Evolutionary conservation across 2,888 invertebrate genomes (phyloP).

Genomic region (Noctua janthe): DNA sequence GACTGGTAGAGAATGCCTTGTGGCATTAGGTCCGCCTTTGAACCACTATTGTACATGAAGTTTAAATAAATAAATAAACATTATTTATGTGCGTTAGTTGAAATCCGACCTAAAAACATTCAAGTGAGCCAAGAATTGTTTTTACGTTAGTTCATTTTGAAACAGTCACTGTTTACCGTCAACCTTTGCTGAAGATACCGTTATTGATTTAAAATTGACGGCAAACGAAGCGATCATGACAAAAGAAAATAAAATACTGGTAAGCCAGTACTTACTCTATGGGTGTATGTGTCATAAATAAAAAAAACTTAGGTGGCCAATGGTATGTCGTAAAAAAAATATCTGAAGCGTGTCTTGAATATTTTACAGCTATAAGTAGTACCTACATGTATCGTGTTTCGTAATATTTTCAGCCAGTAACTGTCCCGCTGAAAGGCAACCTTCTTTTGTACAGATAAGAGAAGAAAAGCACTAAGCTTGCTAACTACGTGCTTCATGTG

Average conservation of each 20-base stretch:
- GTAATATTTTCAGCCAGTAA: background rate
- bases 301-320: background rate
- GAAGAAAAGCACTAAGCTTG: background rate
- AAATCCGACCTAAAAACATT: background rate
- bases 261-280: no score
- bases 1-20: no score
- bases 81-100: background rate
- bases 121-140: background rate
- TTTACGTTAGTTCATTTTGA: background rate
- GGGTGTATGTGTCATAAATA: no score
- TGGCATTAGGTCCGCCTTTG: no score
- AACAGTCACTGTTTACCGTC: conserved; percentile 33
- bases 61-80: no score
- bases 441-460: background rate
- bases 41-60: no score
- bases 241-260: conserved; percentile 5
- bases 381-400: no score
- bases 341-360: background rate
- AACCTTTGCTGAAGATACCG: conserved; percentile 3
- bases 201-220: conserved; percentile 34
- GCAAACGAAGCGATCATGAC: background rate
- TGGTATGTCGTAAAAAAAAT: conserved; percentile 1
- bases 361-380: background rate
- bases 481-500: no score
- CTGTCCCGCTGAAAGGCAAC: background rate